These are phyloP conservation scores for Cyclargus thomasi DNA, from an alignment of 1,140 invertebrate genomes.

Conservation along the genomic window DNA sequence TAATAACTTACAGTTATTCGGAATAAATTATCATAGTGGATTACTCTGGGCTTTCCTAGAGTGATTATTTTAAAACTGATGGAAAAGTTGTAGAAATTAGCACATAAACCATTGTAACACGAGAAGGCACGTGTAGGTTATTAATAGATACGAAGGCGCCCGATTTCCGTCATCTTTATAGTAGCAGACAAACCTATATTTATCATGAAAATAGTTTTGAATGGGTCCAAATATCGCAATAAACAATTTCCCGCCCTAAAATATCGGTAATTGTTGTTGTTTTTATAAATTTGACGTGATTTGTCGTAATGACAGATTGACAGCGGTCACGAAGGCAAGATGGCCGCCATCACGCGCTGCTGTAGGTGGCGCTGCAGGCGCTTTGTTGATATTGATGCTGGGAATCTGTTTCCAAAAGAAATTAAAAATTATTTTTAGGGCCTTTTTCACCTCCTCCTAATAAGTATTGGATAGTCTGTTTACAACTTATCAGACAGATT, in stretches of 20 bases:
- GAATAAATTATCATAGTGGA: not conserved
- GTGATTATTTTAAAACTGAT: not conserved
- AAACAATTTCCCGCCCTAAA: not conserved
- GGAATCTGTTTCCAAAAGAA: not conserved
- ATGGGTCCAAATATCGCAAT: not conserved
- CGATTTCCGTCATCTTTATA: constrained; percentile 1
- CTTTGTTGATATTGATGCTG: constrained; percentile 43
- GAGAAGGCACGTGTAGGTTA: constrained; percentile 58
- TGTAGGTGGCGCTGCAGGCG: constrained; percentile 43
- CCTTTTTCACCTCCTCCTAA: too few relatives aligned
- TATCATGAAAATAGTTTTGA: not conserved
- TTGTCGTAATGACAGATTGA: constrained; percentile 68
- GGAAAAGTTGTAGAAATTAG: not conserved
- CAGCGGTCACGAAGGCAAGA: constrained; percentile 55
- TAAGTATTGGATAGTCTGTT: too few relatives aligned
- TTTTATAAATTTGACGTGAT: constrained; percentile 55
- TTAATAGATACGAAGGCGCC: constrained; percentile 46
- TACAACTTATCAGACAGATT: too few relatives aligned
- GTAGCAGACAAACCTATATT: not conserved
- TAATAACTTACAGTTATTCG: not conserved
- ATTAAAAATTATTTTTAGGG: too few relatives aligned
- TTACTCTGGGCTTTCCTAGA: not conserved
- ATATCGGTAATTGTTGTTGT: constrained; percentile 61
- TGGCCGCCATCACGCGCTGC: constrained; percentile 59
- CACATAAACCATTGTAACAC: not conserved